Percentiles rank a stretch among this genome's conserved stretches.
phyloP scores from a whole-genome alignment of 2,113 vertebrate genomes.

The Lethenteron camtschaticum region DNA sequence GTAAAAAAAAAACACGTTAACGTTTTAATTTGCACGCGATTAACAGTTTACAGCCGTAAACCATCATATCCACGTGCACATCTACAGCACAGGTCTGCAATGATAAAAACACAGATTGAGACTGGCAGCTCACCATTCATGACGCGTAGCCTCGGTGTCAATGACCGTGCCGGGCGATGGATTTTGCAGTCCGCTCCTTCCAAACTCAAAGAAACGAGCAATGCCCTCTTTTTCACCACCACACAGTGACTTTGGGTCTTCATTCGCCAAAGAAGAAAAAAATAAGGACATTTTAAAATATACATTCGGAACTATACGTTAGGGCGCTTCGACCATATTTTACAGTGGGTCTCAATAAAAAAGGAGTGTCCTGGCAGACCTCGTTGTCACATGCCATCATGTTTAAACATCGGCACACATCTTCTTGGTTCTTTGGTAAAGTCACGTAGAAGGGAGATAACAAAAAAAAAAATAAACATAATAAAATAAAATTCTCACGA shows the following conservation, averaged over 20 bases:
- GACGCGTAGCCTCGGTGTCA: conserved; percentile 17
- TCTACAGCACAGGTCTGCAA: neutral
- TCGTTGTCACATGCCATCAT: no score
- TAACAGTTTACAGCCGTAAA: neutral
- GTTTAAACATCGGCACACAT: no score
- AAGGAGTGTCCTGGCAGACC: no score
- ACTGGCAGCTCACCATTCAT: conserved; percentile 15
- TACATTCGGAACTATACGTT: no score
- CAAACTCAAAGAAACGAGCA: conserved; percentile 14
- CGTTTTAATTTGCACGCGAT: neutral
- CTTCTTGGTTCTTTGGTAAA: no score
- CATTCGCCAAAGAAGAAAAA: neutral
- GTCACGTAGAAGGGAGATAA: no score
- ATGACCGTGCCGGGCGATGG: conserved; percentile 21
- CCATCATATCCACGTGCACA: neutral
- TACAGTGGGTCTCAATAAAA: no score
- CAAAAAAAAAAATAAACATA: no score
- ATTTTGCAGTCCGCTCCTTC: conserved; percentile 15
- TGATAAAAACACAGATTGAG: neutral
- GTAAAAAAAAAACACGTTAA: neutral
- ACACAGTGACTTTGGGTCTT: conserved; percentile 14
- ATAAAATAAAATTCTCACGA: no score
- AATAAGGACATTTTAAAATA: neutral
- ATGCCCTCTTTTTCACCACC: conserved; percentile 15
- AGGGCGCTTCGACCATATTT: no score